Percentiles rank a stretch among this genome's conserved stretches.
Conservation (phyloP, 2,797 vertebrate genomes). For the Echiichthys vipera region DNA sequence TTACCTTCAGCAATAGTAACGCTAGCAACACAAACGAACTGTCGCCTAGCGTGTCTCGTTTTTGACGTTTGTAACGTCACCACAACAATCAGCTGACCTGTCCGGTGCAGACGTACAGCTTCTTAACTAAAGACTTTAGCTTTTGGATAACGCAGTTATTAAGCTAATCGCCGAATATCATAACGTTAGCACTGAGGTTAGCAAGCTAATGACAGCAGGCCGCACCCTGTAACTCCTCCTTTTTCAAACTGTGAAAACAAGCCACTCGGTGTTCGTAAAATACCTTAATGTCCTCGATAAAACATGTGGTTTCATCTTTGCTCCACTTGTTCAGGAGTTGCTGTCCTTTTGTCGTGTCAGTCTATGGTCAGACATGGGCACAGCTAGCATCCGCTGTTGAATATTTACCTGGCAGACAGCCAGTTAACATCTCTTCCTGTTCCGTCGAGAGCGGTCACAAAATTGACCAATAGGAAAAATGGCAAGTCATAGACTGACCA, state of each 20-base stretch:
- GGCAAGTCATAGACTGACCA: slow-evolving; percentile 23
- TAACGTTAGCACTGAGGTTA: slow-evolving; percentile 55
- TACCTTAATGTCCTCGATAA: slow-evolving; percentile 64
- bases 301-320: slow-evolving; percentile 73
- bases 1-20: not conserved
- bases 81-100: not conserved
- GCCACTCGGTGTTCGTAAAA: not conserved
- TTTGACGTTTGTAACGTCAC: not conserved
- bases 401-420: slow-evolving; percentile 74
- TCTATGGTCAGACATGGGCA: slow-evolving; percentile 40
- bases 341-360: slow-evolving; percentile 49
- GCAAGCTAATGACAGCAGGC: slow-evolving; percentile 72
- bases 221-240: slow-evolving; percentile 67
- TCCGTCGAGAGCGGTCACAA: slow-evolving; percentile 20
- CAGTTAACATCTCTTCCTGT: slow-evolving; percentile 69
- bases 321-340: slow-evolving; percentile 60
- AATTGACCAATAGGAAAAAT: slow-evolving; percentile 60
- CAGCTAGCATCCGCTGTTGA: slow-evolving; percentile 69
- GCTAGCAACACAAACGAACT: not conserved
- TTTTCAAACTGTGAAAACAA: slow-evolving; percentile 25
- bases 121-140: not conserved
- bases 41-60: not conserved
- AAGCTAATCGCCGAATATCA: slow-evolving; percentile 39
- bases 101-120: not conserved
- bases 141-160: slow-evolving; percentile 24